Conservation (phyloP, 2,888 invertebrate genomes). For the Caenorhabditis afra region DNA sequence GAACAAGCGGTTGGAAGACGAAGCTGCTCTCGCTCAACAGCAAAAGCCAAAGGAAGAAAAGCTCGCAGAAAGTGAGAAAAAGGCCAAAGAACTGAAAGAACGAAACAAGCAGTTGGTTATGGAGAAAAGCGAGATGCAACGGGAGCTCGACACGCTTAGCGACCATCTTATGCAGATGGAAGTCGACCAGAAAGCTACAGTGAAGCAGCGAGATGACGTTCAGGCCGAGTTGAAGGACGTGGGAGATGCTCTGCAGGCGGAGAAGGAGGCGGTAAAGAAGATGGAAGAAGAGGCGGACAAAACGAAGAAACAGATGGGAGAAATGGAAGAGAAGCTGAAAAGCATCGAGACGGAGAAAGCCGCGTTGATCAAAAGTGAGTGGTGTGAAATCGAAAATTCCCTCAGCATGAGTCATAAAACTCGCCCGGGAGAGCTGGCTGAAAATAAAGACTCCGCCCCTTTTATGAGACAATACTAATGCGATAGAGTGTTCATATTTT, state of each 20-base stretch:
- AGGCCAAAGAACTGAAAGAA: constrained; percentile 81
- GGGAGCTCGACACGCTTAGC: constrained; percentile 63
- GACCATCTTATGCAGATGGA: constrained; percentile 53
- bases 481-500: too few relatives aligned
- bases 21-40: constrained; percentile 60
- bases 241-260: constrained; percentile 83
- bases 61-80: constrained; percentile 80
- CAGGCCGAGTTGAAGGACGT: constrained; percentile 49
- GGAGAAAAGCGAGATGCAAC: constrained; percentile 81
- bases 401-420: neutral
- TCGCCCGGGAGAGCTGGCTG: too few relatives aligned
- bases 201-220: constrained; percentile 48
- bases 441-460: too few relatives aligned
- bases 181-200: constrained; percentile 38
- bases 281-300: constrained; percentile 60
- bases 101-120: constrained; percentile 77
- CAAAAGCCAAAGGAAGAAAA: constrained; percentile 69
- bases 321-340: constrained; percentile 50
- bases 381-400: neutral
- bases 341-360: constrained; percentile 44
- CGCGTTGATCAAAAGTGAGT: constrained; percentile 42
- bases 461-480: too few relatives aligned
- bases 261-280: constrained; percentile 51
- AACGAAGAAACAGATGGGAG: constrained; percentile 55
- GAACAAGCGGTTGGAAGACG: constrained; percentile 74